These are phyloP conservation scores for Cricetomys ansorgei DNA, from an alignment of 2,113 vertebrate genomes.

Conservation along the genomic window DNA sequence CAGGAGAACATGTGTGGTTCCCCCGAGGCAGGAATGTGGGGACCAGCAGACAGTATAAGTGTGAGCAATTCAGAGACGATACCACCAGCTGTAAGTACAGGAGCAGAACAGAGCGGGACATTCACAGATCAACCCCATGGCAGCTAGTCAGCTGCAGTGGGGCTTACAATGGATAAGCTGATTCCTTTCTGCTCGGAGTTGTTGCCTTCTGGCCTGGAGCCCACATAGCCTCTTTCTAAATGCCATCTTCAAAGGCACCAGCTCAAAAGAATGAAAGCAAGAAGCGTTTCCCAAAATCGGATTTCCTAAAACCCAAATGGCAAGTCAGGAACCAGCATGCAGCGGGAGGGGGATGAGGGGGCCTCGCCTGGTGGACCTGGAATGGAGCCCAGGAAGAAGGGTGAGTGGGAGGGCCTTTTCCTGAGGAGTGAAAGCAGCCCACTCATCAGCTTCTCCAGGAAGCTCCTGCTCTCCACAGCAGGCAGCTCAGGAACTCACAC, in stretches of 20 bases:
- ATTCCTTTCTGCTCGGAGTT: background rate
- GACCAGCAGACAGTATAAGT: background rate
- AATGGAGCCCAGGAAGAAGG: background rate
- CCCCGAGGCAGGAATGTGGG: background rate
- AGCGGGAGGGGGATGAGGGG: no score
- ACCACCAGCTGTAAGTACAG: background rate
- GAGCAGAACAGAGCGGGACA: background rate
- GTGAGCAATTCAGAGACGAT: background rate
- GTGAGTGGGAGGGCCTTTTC: background rate
- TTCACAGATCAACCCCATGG: background rate
- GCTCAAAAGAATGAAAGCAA: conserved; percentile 34
- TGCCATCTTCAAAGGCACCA: background rate
- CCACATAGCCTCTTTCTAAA: background rate
- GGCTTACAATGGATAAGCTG: background rate
- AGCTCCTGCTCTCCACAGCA: background rate
- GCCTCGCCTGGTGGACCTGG: background rate
- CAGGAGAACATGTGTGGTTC: background rate
- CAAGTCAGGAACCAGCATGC: conserved; percentile 1
- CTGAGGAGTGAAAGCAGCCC: background rate
- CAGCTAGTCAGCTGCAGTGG: no score
- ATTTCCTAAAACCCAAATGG: conserved; percentile 49
- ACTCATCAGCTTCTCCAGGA: background rate
- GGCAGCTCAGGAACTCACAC: background rate
- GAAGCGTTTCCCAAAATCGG: conserved; percentile 28
- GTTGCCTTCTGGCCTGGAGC: background rate